Conservation (phyloP, 2,113 vertebrate species). For the Muscicapa adusta region DNA sequence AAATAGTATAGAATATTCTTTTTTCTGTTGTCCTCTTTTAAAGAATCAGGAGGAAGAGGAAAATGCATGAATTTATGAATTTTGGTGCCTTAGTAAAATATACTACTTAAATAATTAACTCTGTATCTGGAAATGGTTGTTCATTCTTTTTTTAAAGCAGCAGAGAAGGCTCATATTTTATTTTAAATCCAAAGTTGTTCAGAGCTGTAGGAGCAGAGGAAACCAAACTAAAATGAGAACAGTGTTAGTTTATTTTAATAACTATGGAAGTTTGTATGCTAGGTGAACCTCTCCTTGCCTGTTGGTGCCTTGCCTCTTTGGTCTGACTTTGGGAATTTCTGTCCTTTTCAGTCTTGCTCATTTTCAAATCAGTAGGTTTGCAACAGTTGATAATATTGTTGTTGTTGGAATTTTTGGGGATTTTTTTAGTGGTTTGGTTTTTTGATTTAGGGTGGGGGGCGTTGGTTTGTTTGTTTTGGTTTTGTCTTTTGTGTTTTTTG, state of each 20-base stretch:
- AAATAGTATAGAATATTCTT: neutral
- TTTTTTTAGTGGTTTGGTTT: neutral
- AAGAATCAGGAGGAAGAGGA: neutral
- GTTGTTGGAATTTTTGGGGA: neutral
- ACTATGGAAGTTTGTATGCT: neutral
- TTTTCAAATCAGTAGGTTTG: neutral
- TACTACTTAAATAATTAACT: constrained; percentile 4
- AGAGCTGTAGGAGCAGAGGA: neutral
- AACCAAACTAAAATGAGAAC: neutral
- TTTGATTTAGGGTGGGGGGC: neutral
- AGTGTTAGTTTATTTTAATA: neutral
- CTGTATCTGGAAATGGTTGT: neutral
- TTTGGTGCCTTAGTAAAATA: neutral
- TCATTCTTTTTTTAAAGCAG: neutral
- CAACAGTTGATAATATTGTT: neutral
- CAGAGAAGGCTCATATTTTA: neutral
- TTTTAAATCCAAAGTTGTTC: neutral
- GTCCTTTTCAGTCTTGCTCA: neutral
- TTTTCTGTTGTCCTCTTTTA: neutral
- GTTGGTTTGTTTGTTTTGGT: neutral
- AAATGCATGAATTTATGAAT: neutral
- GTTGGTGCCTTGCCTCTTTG: neutral
- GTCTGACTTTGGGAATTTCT: neutral
- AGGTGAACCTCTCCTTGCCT: neutral
- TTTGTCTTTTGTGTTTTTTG: neutral